Percentiles rank a stretch among this genome's conserved stretches.
phyloP scores from a whole-genome alignment of 2,888 invertebrate species.

The Steromphala cineraria region DNA sequence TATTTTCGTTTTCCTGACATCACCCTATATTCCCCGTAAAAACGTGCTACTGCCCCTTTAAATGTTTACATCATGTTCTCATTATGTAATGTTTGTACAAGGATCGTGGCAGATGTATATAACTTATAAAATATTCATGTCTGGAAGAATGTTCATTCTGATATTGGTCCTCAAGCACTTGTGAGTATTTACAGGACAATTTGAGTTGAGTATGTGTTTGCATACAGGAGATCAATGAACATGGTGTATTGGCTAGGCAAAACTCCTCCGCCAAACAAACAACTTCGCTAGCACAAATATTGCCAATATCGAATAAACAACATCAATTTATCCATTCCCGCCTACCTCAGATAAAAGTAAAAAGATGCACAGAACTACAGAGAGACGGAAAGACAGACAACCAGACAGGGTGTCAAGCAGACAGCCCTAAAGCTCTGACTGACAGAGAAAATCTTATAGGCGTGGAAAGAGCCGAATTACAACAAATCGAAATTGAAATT shows the following conservation, averaged over 20 bases:
- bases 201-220: conserved; percentile 20
- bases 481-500: conserved; percentile 14
- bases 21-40: no score
- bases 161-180: neutral
- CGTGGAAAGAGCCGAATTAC: conserved; percentile 3
- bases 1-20: no score
- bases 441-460: neutral
- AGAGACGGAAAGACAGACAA: neutral
- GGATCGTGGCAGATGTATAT: neutral
- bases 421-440: neutral
- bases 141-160: neutral
- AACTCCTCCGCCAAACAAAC: neutral
- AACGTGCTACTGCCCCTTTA: no score
- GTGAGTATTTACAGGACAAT: conserved; percentile 16
- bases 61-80: no score
- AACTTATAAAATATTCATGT: neutral
- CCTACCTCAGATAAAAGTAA: neutral
- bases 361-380: neutral
- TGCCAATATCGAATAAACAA: neutral
- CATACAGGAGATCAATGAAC: neutral
- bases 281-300: neutral
- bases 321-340: neutral
- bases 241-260: neutral
- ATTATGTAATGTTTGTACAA: neutral
- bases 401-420: neutral